Evolutionary conservation across 2,888 invertebrate species (phyloP).

Genomic region (Hetaerina titia): DNA sequence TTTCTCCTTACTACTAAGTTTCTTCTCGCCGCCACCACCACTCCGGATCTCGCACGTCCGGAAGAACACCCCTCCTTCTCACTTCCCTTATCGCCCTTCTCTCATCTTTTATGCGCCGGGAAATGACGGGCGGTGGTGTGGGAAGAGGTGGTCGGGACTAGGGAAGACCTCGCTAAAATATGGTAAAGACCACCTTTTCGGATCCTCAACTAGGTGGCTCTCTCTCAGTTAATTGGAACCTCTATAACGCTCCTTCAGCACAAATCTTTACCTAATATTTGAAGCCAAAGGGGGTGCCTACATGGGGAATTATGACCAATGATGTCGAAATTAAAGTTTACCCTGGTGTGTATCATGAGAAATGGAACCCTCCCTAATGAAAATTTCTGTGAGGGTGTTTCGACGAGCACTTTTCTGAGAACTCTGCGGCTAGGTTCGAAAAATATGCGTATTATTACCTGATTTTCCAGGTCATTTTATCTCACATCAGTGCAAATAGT

Average conservation of each 20-base stretch:
- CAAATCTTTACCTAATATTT: background rate
- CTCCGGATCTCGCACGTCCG: background rate
- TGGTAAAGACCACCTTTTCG: background rate
- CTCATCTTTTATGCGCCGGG: slow-evolving; percentile 15
- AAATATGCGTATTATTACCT: no score
- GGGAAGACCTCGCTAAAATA: background rate
- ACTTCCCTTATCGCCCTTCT: background rate
- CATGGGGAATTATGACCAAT: background rate
- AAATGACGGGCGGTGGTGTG: background rate
- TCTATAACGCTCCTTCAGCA: background rate
- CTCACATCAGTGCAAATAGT: no score
- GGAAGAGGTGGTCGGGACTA: background rate
- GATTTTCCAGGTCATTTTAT: no score
- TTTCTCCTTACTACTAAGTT: background rate
- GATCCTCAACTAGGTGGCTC: background rate
- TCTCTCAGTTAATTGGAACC: background rate
- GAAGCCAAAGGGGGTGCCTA: background rate
- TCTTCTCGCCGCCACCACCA: background rate
- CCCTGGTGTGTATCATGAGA: background rate
- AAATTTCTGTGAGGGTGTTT: no score
- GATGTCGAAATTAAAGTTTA: background rate
- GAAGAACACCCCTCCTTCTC: background rate
- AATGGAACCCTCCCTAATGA: background rate
- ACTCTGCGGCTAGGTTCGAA: no score
- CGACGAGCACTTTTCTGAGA: no score